Evolutionary conservation across 1,140 invertebrate genomes (phyloP), one percentile per base, ranked within the genome.

Genomic region (Archivesica marissinica): DNA sequence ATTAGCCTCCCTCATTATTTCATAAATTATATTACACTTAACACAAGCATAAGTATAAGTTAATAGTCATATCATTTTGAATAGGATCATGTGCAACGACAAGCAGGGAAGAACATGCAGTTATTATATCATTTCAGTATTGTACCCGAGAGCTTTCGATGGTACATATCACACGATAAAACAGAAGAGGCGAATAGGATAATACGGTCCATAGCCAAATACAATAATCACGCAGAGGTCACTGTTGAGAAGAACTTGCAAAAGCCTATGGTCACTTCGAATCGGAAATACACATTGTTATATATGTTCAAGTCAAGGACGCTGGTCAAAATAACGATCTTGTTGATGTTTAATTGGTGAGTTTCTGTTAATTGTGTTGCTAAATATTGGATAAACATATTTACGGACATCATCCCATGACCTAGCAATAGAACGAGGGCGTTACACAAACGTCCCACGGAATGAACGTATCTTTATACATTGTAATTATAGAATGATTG

Each of bases 71-170:
- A 54, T 54, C 3, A n/a, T 11, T 7, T 54, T 9, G 15, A 54
- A 9, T 11, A 11, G 6, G 50, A 4, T 9, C 23, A 7, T 11
- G 4, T 54, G 17, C 3, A 9, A 54, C 50, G 23, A 54, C 23
- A 23, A 4, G 20, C n/a, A n/a, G n/a, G n/a, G n/a, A n/a, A n/a
- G n/a, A n/a, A n/a, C n/a, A 54, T n/a, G 3, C n/a, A 59, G 11
- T 59, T 11, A 28, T 13, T 33, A 17, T 35, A 50, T 20, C 15
- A 17, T 44, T 64, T 30, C 35, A 79, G 76, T 15, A 2, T 41
- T 25, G 35, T 79, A 30, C 76, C 76, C 13, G 59, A 79, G 44
- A 79, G 76, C 66, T 79, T 79, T 56, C 56, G 76, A 13, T 79
- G 76, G 76, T 54, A 79, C 47, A 23, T 61, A 17, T 20, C 56